These are phyloP conservation scores for Nematostella vectensis DNA, from an alignment of 92 coral and sea anemone genomes.

Conservation along the genomic window DNA sequence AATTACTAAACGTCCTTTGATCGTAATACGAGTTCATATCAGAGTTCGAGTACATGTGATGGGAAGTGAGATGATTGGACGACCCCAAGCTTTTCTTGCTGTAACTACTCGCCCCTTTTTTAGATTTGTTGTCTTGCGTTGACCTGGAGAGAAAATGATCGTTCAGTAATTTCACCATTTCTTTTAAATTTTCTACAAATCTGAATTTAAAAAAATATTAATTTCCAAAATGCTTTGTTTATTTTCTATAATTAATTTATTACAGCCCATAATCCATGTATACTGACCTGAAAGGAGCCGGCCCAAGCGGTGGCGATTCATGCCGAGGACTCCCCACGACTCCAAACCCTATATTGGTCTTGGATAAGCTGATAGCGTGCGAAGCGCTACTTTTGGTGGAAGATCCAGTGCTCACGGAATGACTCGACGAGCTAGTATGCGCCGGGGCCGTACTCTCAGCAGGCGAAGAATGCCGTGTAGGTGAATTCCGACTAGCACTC, in stretches of 20 bases:
- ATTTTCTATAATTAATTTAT: too few relatives aligned
- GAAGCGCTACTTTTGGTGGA: constrained; percentile 46
- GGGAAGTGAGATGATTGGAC: constrained; percentile 66
- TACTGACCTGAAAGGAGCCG: constrained; percentile 62
- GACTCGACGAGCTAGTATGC: constrained; percentile 24
- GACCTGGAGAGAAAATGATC: constrained; percentile 22
- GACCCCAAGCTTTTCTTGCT: constrained; percentile 62
- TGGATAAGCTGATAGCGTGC: constrained; percentile 67
- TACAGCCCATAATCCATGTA: neutral
- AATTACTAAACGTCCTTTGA: constrained; percentile 71
- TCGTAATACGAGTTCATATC: constrained; percentile 69
- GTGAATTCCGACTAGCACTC: constrained; percentile 59
- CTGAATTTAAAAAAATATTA: too few relatives aligned
- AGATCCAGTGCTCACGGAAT: constrained; percentile 37
- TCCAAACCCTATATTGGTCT: constrained; percentile 72
- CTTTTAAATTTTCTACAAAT: too few relatives aligned
- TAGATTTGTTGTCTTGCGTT: constrained; percentile 63
- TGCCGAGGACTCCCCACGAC: constrained; percentile 66
- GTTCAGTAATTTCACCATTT: too few relatives aligned
- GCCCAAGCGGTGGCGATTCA: constrained; percentile 72
- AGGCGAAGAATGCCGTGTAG: constrained; percentile 33
- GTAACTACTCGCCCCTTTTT: constrained; percentile 57
- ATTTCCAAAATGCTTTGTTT: too few relatives aligned
- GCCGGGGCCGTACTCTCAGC: constrained; percentile 34
- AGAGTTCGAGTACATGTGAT: constrained; percentile 31